phyloP scores from a whole-genome alignment of 2,113 vertebrate genomes.

The Salvelinus alpinus region DNA sequence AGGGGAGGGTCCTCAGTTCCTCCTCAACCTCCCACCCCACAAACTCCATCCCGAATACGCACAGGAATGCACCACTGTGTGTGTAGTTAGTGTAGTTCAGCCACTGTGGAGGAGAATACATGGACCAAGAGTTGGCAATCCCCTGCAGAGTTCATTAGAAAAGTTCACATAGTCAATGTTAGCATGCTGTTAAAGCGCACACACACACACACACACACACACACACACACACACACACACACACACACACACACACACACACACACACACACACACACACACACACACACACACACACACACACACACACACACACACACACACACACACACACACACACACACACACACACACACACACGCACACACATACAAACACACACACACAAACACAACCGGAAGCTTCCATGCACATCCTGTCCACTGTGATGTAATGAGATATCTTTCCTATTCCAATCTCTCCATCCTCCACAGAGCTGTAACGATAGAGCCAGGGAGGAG shows the following conservation, averaged over 20 bases:
- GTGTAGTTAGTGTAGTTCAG: slow-evolving; percentile 25
- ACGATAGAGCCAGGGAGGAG: slow-evolving; percentile 14
- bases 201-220: slow-evolving; percentile 22
- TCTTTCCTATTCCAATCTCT: slow-evolving; percentile 53
- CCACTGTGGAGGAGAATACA: slow-evolving; percentile 31
- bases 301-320: slow-evolving; percentile 30
- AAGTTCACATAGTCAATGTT: slow-evolving; percentile 24
- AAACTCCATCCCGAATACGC: not conserved
- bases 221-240: slow-evolving; percentile 38
- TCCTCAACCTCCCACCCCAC: slow-evolving; percentile 5
- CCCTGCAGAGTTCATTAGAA: slow-evolving; percentile 50
- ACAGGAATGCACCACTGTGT: not conserved
- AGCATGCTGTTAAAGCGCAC: not conserved
- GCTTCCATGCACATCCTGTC: slow-evolving; percentile 50
- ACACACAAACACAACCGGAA: slow-evolving; percentile 10
- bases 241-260: slow-evolving; percentile 39
- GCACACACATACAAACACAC: slow-evolving; percentile 32
- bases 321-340: slow-evolving; percentile 14
- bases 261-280: slow-evolving; percentile 27
- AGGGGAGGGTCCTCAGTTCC: slow-evolving; percentile 3
- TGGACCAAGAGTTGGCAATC: slow-evolving; percentile 46
- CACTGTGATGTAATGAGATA: slow-evolving; percentile 62
- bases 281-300: slow-evolving; percentile 23
- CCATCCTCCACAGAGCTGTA: slow-evolving; percentile 49
- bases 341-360: slow-evolving; percentile 24